Evolutionary conservation across 2,113 vertebrate species (phyloP), one percentile per base, ranked within the genome.

Genomic region (crab-eating macaque (Macaca fascicularis)): DNA sequence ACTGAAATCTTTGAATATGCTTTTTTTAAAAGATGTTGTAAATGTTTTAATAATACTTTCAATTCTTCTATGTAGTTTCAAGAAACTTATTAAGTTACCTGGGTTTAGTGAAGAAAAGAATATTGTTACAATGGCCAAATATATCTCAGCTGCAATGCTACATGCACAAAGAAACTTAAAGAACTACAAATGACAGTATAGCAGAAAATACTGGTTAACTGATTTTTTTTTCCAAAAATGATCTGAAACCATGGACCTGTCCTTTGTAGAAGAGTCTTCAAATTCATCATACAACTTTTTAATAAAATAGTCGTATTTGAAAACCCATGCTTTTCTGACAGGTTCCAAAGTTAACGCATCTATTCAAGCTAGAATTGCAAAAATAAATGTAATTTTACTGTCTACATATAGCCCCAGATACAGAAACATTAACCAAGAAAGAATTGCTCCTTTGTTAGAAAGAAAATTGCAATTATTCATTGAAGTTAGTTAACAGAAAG

Each of bases 381-480:
- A 92, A 83, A 82, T 22, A 64, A 95, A 79, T 95, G 22, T 38
- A 74, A 82, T 85, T 90, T 17, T n/a, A 17, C 12, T 70, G 64
- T 94, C 48, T 93, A 38, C 25, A 6, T 25, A 55, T 72, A 86
- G 25, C 14, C 61, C 72, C 19, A 90, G 59, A 94, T 86, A 93
- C 9, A 72, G 79, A 95, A 97, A 95, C 32, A 86, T 87, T 95
- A 61, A 83, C 32, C 83, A 89, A 48, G 61, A 90, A 35, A 95
- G 48, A 95, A 98, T 61, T 70, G 64, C 16, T 76, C 20, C 30
- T 93, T 97, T 90, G n/a, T 75, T 97, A 78, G 27, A 69, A 72
- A 95, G 72, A 97, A 91, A 97, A 97, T 84, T 94, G 57, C 35
- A 97, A 93, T 97, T 95, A 96, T 70, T 85, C 12, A 8, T 97